phyloP scores from a whole-genome alignment of 2,113 vertebrate species.

The Pionites leucogaster region DNA sequence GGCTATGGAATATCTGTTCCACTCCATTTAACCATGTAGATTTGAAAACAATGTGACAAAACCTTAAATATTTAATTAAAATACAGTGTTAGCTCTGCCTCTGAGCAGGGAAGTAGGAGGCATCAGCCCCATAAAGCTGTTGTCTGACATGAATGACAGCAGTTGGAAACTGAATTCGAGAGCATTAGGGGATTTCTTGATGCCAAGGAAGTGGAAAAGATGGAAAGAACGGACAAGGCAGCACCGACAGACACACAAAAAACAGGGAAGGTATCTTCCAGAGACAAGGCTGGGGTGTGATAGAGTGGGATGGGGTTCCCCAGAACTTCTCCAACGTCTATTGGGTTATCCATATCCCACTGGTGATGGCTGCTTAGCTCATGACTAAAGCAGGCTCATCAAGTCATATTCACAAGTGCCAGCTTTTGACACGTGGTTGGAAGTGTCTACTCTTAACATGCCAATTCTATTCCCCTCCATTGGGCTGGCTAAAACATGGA shows the following conservation, averaged over 20 bases:
- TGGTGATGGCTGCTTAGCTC: not conserved
- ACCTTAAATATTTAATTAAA: constrained; percentile 70
- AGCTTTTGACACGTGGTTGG: not conserved
- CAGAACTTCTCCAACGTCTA: not conserved
- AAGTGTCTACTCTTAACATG: not conserved
- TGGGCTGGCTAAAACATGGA: not conserved
- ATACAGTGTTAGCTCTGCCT: not conserved
- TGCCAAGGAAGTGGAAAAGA: not conserved
- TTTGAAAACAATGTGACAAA: constrained; percentile 66
- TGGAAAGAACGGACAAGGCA: not conserved
- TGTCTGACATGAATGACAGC: constrained; percentile 39
- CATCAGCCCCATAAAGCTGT: constrained; percentile 2
- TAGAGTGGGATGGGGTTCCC: fast-evolving
- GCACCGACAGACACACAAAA: not conserved
- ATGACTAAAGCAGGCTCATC: not conserved
- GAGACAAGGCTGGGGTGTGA: not conserved
- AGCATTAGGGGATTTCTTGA: not conserved
- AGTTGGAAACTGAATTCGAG: not conserved
- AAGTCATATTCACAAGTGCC: not conserved
- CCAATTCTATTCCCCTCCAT: too few species aligned
- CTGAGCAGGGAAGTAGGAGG: not conserved
- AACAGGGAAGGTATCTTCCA: not conserved
- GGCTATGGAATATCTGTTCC: constrained; percentile 41
- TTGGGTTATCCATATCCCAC: not conserved
- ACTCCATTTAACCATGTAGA: constrained; percentile 59